Percentiles rank a stretch among this genome's conserved stretches.
These are phyloP conservation scores for Empis stercorea DNA, from an alignment of 2,888 invertebrate species.

Conservation along the genomic window DNA sequence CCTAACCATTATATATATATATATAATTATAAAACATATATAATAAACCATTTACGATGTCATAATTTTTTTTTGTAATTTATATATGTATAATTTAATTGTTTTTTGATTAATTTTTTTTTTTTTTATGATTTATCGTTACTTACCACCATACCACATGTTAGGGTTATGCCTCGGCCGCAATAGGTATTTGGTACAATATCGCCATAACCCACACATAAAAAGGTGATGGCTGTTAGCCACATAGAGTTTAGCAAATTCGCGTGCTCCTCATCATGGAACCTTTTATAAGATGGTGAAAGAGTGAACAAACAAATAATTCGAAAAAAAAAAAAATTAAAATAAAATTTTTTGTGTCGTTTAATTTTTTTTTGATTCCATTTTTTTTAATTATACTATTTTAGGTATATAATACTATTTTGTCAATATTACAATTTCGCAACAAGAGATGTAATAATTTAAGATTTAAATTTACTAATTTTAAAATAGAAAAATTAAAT, in stretches of 20 bases:
- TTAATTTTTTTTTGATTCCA: no score
- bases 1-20: no score
- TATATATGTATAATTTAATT: no score
- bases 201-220: constrained; percentile 99
- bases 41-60: constrained; percentile 12
- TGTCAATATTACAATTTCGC: no score
- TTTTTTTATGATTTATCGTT: constrained; percentile 23
- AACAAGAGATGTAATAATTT: no score
- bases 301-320: constrained; percentile 34
- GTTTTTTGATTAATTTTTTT: constrained; percentile 9
- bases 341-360: no score
- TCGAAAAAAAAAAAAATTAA: constrained; percentile 5
- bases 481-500: no score
- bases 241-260: constrained; percentile 99
- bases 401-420: no score
- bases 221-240: constrained; percentile 99
- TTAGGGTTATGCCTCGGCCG: constrained; percentile 96
- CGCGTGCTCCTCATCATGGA: constrained; percentile 96
- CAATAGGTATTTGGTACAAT: constrained; percentile 99
- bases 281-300: constrained; percentile 48
- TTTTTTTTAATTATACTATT: no score
- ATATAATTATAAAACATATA: no score
- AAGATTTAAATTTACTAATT: no score
- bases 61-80: constrained; percentile 6
- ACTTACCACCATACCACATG: constrained; percentile 99